A percentile compares a stretch with the other conserved stretches of the same genome.
These are phyloP conservation scores for Tenthredo notha DNA, from an alignment of 2,888 invertebrate genomes.

Conservation along the genomic window DNA sequence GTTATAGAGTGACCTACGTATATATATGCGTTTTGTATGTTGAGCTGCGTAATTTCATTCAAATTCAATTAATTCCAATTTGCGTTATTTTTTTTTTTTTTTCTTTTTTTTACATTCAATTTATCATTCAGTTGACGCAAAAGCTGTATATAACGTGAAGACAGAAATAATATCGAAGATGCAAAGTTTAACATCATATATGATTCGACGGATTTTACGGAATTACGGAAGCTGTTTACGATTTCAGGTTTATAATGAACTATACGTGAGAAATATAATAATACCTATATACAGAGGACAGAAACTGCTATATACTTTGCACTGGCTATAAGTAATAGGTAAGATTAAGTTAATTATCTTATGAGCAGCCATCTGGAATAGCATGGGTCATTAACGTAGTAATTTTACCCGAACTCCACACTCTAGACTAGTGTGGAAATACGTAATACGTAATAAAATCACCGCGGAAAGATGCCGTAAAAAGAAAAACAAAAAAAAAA, in stretches of 20 bases:
- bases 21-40: background rate
- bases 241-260: background rate
- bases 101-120: background rate
- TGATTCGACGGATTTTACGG: background rate
- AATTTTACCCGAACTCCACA: conserved; percentile 14
- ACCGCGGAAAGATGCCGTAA: background rate
- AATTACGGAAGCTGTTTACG: background rate
- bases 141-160: background rate
- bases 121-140: background rate
- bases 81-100: background rate
- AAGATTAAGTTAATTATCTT: conserved; percentile 2
- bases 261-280: conserved; percentile 5
- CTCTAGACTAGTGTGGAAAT: background rate
- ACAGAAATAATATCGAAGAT: background rate
- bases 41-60: background rate
- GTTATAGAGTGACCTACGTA: background rate
- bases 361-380: conserved; percentile 18
- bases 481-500: no score
- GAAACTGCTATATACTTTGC: background rate
- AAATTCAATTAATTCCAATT: background rate
- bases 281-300: background rate
- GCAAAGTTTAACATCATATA: background rate
- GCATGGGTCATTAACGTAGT: conserved; percentile 29
- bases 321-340: background rate
- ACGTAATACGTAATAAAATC: background rate